phyloP scores from a whole-genome alignment of 1,140 invertebrate species.

The Heliconius melpomene region DNA sequence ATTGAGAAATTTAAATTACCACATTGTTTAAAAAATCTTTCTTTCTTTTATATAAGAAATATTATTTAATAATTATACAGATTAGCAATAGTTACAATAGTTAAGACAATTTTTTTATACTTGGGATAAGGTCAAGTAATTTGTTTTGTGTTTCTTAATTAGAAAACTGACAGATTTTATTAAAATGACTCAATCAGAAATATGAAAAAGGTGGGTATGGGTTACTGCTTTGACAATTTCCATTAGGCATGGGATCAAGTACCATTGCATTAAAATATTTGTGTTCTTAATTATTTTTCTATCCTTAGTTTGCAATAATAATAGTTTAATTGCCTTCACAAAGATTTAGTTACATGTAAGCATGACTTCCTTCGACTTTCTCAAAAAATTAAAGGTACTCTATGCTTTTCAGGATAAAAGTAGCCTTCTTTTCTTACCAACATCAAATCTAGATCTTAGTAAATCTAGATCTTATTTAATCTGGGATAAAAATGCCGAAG shows the following conservation, averaged over 20 bases:
- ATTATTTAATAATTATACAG: too few species aligned
- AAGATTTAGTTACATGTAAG: neutral
- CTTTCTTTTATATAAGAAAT: neutral
- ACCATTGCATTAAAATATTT: too few species aligned
- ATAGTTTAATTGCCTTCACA: too few species aligned
- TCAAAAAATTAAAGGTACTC: neutral
- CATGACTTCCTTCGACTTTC: neutral
- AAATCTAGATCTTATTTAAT: neutral
- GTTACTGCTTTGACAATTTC: too few species aligned
- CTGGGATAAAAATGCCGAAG: neutral
- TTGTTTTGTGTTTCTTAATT: neutral
- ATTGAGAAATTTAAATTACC: too few species aligned
- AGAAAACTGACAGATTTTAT: neutral
- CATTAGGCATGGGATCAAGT: too few species aligned
- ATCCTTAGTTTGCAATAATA: too few species aligned
- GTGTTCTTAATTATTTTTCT: too few species aligned
- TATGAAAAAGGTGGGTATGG: too few species aligned
- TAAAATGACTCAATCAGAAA: neutral
- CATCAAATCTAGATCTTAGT: neutral
- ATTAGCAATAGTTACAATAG: too few species aligned
- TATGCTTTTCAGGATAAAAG: constrained; percentile 10
- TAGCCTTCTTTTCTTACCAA: neutral
- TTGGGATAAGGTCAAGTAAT: too few species aligned
- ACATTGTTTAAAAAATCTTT: neutral
- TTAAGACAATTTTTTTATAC: too few species aligned